These are phyloP conservation scores for Drosophila diplacantha DNA, from an alignment of 2,888 invertebrate genomes.

Conservation along the genomic window DNA sequence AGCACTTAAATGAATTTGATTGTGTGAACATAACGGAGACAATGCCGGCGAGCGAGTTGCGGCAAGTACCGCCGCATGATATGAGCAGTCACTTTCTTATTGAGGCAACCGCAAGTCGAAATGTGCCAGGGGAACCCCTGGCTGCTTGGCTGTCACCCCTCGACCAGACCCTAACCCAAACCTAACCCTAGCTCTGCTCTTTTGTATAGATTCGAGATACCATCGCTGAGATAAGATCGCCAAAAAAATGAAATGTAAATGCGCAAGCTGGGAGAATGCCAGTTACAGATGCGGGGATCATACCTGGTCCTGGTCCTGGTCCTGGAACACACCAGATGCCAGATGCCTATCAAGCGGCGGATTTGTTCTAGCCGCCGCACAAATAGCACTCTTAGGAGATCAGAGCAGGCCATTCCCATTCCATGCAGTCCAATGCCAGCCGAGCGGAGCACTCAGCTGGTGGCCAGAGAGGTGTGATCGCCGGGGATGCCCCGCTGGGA, in stretches of 20 bases:
- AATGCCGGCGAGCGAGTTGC: constrained; percentile 37
- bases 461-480: constrained; percentile 17
- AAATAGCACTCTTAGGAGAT: constrained; percentile 4
- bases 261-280: constrained; percentile 30
- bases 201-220: neutral
- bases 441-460: constrained; percentile 35
- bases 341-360: constrained; percentile 56
- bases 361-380: constrained; percentile 55
- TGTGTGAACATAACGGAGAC: constrained; percentile 66
- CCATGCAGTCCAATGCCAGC: neutral
- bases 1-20: constrained; percentile 74
- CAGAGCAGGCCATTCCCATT: neutral
- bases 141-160: neutral
- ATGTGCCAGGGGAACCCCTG: neutral
- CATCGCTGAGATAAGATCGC: constrained; percentile 45
- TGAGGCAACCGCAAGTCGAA: neutral
- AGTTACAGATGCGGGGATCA: neutral
- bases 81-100: constrained; percentile 21
- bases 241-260: constrained; percentile 52
- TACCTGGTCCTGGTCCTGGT: neutral
- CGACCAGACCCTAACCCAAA: neutral
- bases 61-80: neutral
- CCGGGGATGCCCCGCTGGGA: constrained; percentile 5
- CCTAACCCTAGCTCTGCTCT: constrained; percentile 3
- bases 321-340: constrained; percentile 25